phyloP scores from a whole-genome alignment of 2,113 vertebrate genomes.

The Amazona vittata region DNA sequence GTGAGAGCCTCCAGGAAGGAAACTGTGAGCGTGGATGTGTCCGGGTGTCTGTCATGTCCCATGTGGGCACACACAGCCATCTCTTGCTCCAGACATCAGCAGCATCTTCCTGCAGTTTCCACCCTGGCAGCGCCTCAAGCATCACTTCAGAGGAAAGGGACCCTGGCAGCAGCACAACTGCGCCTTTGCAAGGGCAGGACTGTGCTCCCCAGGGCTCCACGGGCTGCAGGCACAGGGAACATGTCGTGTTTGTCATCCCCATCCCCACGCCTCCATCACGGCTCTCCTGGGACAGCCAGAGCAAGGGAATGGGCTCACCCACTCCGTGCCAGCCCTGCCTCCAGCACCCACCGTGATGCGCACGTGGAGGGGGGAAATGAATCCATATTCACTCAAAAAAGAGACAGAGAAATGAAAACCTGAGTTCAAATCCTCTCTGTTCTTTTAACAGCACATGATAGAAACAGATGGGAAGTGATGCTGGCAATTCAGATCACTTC shows the following conservation, averaged over 20 bases:
- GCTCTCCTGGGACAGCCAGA: not conserved
- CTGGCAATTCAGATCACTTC: slow-evolving; percentile 39
- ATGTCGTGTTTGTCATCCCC: not conserved
- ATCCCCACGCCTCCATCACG: fast-evolving
- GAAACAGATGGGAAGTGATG: not conserved
- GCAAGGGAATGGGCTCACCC: not conserved
- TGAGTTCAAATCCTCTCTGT: not conserved
- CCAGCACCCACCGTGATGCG: not conserved
- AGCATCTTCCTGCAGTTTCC: not conserved
- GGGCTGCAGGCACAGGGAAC: not conserved
- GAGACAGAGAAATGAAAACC: not conserved
- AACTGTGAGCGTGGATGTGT: fast-evolving
- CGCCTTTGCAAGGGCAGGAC: not conserved
- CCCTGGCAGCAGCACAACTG: too few relatives aligned
- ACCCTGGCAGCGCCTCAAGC: not conserved
- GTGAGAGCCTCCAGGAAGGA: fast-evolving
- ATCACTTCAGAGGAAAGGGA: not conserved
- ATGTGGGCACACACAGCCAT: fast-evolving
- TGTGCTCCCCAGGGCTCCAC: fast-evolving
- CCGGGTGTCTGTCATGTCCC: fast-evolving
- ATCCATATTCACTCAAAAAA: not conserved
- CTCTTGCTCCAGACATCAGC: fast-evolving
- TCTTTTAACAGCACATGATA: slow-evolving; percentile 7
- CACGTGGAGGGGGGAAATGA: not conserved
- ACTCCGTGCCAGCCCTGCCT: not conserved